These are phyloP conservation scores for Potamilus streckersoni DNA, from an alignment of 1,140 invertebrate genomes.

Conservation along the genomic window DNA sequence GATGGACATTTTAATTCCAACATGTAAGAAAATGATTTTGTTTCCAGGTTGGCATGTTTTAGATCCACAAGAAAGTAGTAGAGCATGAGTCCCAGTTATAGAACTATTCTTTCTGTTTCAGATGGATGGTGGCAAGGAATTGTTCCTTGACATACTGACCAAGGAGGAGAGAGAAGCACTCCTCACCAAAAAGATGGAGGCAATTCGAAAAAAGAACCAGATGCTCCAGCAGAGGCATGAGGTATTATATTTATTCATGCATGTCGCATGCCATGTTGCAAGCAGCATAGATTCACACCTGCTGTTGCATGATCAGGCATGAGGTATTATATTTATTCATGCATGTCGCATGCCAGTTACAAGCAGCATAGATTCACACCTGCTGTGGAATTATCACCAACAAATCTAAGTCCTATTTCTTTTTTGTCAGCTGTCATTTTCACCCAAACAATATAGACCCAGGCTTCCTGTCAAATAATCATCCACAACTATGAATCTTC, in stretches of 20 bases:
- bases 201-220: slow-evolving; percentile 64
- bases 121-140: slow-evolving; percentile 35
- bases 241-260: slow-evolving; percentile 35
- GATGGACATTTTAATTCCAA: too few species aligned
- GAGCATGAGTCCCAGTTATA: too few species aligned
- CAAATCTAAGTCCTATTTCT: too few species aligned
- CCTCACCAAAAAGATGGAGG: slow-evolving; percentile 65
- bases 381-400: too few species aligned
- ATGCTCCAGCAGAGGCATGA: slow-evolving; percentile 58
- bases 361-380: background rate
- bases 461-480: too few species aligned
- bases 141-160: slow-evolving; percentile 63
- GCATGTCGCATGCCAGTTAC: background rate
- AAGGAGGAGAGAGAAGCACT: slow-evolving; percentile 65
- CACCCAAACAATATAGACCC: too few species aligned
- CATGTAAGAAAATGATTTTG: too few species aligned
- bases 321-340: slow-evolving; percentile 42
- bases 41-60: too few species aligned
- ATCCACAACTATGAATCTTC: too few species aligned
- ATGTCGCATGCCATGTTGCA: background rate
- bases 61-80: too few species aligned
- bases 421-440: too few species aligned
- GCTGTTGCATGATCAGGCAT: slow-evolving; percentile 34
- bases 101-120: too few species aligned
- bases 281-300: background rate